Percentiles rank a stretch among this genome's conserved stretches.
Evolutionary conservation across 2,797 vertebrate species (phyloP).

Genomic region (Aselliscus stoliczkanus): DNA sequence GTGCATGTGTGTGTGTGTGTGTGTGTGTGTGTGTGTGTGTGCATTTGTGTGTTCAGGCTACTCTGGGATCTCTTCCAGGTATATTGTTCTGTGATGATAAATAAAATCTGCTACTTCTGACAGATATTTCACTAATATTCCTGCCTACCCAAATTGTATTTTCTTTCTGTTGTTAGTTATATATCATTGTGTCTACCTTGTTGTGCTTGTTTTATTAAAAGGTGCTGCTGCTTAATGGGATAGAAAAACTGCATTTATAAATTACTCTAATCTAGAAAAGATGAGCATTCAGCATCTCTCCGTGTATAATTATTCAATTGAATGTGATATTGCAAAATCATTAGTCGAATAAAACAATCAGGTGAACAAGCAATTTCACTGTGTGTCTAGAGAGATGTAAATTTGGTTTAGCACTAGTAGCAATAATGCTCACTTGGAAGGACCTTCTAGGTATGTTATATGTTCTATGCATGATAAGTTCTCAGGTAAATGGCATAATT

Average conservation of each 20-base stretch:
- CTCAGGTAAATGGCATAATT: constrained; percentile 52
- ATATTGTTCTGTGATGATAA: background rate
- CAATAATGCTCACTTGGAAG: constrained; percentile 3
- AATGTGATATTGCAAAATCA: constrained; percentile 62
- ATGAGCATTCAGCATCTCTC: constrained; percentile 45
- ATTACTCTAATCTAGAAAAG: constrained; percentile 47
- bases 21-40: background rate
- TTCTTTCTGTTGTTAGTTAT: constrained; percentile 10
- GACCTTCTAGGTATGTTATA: background rate
- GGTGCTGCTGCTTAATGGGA: constrained; percentile 34
- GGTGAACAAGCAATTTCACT: constrained; percentile 52
- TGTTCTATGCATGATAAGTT: constrained; percentile 54
- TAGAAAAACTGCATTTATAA: constrained; percentile 62
- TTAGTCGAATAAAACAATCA: constrained; percentile 68
- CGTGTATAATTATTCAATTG: constrained; percentile 67
- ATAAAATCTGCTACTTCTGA: background rate
- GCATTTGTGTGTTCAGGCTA: background rate
- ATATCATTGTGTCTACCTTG: background rate
- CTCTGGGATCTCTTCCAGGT: background rate
- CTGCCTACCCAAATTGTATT: background rate
- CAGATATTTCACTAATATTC: background rate
- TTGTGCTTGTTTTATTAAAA: constrained; percentile 45
- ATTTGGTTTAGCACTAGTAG: constrained; percentile 57
- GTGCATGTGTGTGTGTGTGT: background rate
- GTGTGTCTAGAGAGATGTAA: constrained; percentile 44